Evolutionary conservation across 2,113 vertebrate genomes (phyloP).

Genomic region (Pantherophis guttatus): DNA sequence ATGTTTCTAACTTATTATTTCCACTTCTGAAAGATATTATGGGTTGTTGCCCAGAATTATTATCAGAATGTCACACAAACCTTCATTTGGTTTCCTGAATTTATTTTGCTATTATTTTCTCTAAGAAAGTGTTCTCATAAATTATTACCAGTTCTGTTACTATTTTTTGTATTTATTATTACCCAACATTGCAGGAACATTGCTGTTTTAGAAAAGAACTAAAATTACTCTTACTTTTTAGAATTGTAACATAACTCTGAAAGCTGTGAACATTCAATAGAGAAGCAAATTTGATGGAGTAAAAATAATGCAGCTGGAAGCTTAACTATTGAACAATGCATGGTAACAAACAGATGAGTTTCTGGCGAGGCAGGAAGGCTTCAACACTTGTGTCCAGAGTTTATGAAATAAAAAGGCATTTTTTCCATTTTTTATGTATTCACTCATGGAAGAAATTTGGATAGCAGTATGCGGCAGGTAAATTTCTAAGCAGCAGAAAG

Average conservation of each 20-base stretch:
- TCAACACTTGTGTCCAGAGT: neutral
- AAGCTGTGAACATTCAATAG: neutral
- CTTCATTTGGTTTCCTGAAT: slow-evolving; percentile 20
- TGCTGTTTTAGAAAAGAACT: neutral
- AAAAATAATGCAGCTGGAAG: neutral
- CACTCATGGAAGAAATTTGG: neutral
- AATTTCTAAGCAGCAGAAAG: neutral
- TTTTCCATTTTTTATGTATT: neutral
- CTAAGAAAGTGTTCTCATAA: slow-evolving; percentile 12
- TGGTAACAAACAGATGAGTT: neutral
- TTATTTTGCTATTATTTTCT: neutral
- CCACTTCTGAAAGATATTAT: slow-evolving; percentile 10
- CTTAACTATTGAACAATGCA: neutral
- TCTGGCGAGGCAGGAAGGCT: neutral
- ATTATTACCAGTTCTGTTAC: neutral
- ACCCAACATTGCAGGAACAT: neutral
- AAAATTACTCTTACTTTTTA: neutral
- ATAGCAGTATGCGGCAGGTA: too few species aligned
- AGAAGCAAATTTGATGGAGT: neutral
- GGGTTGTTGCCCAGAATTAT: slow-evolving; percentile 9
- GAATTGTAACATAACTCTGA: neutral
- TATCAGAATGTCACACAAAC: slow-evolving; percentile 9
- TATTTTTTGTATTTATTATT: neutral
- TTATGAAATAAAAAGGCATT: neutral
- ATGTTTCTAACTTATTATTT: neutral